A percentile compares a stretch with the other conserved stretches of the same genome.
These are phyloP conservation scores for Datnioides undecimradiatus DNA, from an alignment of 2,113 vertebrate genomes.

Conservation along the genomic window DNA sequence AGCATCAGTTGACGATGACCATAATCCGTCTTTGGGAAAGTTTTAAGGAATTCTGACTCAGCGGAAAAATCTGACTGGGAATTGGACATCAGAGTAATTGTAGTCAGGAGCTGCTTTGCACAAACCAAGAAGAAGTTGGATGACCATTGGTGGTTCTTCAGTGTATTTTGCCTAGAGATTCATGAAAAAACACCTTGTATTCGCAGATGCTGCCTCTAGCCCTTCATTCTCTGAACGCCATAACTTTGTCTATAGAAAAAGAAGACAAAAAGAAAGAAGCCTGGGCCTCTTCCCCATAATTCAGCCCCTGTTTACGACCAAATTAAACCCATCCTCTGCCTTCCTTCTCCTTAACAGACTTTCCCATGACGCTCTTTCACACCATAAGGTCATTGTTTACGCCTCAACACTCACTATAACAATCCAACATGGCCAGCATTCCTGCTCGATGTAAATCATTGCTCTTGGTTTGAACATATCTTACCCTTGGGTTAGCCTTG, in stretches of 20 bases:
- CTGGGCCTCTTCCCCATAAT: constrained; percentile 50
- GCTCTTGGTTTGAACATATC: not conserved
- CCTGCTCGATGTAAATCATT: constrained; percentile 1
- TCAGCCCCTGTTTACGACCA: constrained; percentile 57
- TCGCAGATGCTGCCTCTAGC: not conserved
- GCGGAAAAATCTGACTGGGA: not conserved
- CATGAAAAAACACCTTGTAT: not conserved
- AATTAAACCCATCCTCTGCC: constrained; percentile 40
- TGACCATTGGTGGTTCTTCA: not conserved
- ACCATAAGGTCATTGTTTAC: constrained; percentile 42
- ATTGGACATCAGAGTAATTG: not conserved
- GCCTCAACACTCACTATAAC: constrained; percentile 4
- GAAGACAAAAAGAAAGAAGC: constrained; percentile 11
- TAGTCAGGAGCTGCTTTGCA: constrained; percentile 4
- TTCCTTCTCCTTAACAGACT: constrained; percentile 36
- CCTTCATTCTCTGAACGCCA: not conserved
- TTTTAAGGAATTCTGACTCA: not conserved
- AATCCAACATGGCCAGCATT: constrained; percentile 22
- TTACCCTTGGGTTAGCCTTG: not conserved
- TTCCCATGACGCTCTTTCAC: constrained; percentile 47
- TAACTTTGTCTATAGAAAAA: constrained; percentile 18
- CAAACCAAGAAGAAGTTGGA: not conserved
- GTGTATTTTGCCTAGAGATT: not conserved
- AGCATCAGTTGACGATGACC: not conserved
- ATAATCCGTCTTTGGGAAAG: not conserved